A percentile compares a stretch with the other conserved stretches of the same genome.
phyloP scores from a whole-genome alignment of 2,888 invertebrate species.

The Orchestes rusci region DNA sequence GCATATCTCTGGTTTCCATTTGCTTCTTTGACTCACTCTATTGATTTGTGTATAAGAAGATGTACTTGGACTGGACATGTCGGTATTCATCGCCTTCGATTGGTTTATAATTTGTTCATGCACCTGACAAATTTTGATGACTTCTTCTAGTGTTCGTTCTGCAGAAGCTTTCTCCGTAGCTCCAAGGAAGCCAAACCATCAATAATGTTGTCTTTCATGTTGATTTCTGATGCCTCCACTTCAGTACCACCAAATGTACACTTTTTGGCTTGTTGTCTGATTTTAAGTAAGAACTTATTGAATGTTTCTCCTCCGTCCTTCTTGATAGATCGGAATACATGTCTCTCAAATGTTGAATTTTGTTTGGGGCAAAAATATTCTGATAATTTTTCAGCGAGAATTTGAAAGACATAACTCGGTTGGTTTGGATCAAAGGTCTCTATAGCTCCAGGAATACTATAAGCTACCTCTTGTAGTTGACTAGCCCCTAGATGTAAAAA shows the following conservation, averaged over 20 bases:
- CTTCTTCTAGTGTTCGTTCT: conserved; percentile 29
- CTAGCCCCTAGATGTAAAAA: conserved; percentile 30
- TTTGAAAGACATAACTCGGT: conserved; percentile 28
- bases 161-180: conserved; percentile 28
- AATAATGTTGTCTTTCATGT: conserved; percentile 29
- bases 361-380: conserved; percentile 32
- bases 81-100: conserved; percentile 22
- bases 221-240: conserved; percentile 26
- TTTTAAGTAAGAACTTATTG: too few relatives aligned
- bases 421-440: conserved; percentile 15
- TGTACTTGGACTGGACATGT: conserved; percentile 7
- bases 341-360: too few relatives aligned
- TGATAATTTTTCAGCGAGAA: conserved; percentile 27
- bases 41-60: conserved; percentile 4
- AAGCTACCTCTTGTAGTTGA: conserved; percentile 31
- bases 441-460: conserved; percentile 29
- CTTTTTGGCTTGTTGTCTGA: conserved; percentile 32
- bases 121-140: conserved; percentile 28
- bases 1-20: conserved; percentile 10
- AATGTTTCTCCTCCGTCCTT: conserved; percentile 31
- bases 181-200: conserved; percentile 28
- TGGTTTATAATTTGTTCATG: conserved; percentile 25
- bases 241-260: conserved; percentile 31
- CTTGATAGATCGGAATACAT: conserved; percentile 29
- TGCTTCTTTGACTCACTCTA: too few relatives aligned